Percentiles rank a stretch among this genome's conserved stretches.
phyloP scores from a whole-genome alignment of 2,797 vertebrate genomes.

The Anguilla marmorata region DNA sequence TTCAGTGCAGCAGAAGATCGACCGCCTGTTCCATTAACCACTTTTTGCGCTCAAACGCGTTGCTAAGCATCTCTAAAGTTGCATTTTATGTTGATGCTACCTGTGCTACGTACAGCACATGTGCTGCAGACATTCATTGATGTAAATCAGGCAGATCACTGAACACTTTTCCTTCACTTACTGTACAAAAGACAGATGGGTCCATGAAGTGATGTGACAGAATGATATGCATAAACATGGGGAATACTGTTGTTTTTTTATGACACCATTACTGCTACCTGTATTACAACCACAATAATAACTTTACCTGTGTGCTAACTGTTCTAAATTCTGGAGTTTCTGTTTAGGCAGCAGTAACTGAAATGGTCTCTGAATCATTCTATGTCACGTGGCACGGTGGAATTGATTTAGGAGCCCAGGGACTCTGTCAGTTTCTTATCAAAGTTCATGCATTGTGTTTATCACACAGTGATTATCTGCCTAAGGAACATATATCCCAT shows the following conservation, averaged over 20 bases:
- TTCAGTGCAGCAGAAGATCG: slow-evolving; percentile 63
- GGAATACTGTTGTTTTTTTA: slow-evolving; percentile 17
- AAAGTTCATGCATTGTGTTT: slow-evolving; percentile 77
- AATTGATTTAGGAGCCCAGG: slow-evolving; percentile 73
- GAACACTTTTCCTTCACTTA: slow-evolving; percentile 51
- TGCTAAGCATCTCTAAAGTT: slow-evolving; percentile 42
- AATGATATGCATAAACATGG: slow-evolving; percentile 35
- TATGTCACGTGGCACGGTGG: slow-evolving; percentile 59
- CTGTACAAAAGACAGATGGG: slow-evolving; percentile 68
- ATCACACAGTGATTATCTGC: slow-evolving; percentile 71
- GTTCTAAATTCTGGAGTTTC: slow-evolving; percentile 32
- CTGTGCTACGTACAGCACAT: background rate
- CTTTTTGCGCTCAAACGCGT: slow-evolving; percentile 42
- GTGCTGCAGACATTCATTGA: slow-evolving; percentile 51
- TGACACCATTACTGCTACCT: slow-evolving; percentile 47
- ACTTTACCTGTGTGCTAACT: slow-evolving; percentile 59
- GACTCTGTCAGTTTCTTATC: slow-evolving; percentile 68
- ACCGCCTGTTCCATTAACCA: slow-evolving; percentile 54
- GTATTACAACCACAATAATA: slow-evolving; percentile 61
- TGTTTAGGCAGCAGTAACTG: slow-evolving; percentile 47
- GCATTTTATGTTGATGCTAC: background rate
- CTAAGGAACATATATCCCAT: slow-evolving; percentile 78
- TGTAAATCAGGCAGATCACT: slow-evolving; percentile 57
- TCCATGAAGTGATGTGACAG: slow-evolving; percentile 60
- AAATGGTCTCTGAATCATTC: slow-evolving; percentile 57